These are phyloP conservation scores for Sylvilagus bachmani DNA, from an alignment of 2,113 vertebrate species.

Conservation along the genomic window DNA sequence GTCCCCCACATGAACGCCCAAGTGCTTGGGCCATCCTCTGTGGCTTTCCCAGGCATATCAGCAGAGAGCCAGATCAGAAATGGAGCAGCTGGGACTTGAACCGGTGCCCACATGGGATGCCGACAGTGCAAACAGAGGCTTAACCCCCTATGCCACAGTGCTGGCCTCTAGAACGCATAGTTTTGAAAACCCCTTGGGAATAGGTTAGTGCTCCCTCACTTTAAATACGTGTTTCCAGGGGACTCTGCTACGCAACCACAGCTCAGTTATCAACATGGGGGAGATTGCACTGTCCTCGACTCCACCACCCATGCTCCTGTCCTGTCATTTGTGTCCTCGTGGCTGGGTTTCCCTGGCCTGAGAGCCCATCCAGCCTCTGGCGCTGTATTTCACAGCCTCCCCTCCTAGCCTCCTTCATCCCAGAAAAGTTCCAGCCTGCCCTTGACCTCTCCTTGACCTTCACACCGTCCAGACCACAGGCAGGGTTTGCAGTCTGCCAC, in stretches of 20 bases:
- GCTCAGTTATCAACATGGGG: not conserved
- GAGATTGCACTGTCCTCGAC: not conserved
- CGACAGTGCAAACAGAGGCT: too few relatives aligned
- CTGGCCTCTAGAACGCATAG: not conserved
- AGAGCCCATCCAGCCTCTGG: not conserved
- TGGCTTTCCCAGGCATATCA: too few relatives aligned
- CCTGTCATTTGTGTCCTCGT: not conserved
- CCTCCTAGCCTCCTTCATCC: not conserved
- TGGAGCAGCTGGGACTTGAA: too few relatives aligned
- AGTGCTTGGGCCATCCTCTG: too few relatives aligned
- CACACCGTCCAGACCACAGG: not conserved
- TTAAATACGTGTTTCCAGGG: not conserved
- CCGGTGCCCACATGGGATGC: too few relatives aligned
- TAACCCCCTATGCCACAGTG: too few relatives aligned
- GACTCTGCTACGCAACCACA: not conserved
- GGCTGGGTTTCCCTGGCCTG: not conserved
- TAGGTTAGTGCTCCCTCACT: not conserved
- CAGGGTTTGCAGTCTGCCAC: not conserved
- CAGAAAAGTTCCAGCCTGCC: too few relatives aligned
- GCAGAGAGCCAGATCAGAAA: too few relatives aligned
- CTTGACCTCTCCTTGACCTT: not conserved
- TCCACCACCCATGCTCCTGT: not conserved
- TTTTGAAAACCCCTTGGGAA: not conserved
- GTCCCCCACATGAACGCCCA: too few relatives aligned
- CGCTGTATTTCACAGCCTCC: fast-evolving